These are phyloP conservation scores for Tautogolabrus adspersus DNA, from an alignment of 2,113 vertebrate species.

Conservation along the genomic window DNA sequence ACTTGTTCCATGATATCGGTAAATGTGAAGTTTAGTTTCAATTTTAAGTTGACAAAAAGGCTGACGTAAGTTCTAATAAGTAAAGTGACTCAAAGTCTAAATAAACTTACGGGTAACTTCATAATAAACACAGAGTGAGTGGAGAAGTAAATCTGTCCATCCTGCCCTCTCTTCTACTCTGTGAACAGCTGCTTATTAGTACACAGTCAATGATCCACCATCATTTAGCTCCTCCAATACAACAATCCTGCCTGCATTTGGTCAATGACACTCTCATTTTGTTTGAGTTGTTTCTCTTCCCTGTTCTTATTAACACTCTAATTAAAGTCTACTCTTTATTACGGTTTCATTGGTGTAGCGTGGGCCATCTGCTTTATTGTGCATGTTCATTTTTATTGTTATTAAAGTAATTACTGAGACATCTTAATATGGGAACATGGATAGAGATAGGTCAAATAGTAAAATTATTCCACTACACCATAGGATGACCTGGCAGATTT, in stretches of 20 bases:
- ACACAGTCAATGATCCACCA: constrained; percentile 11
- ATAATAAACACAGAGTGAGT: background rate
- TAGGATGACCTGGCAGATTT: too few species aligned
- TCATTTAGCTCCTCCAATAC: background rate
- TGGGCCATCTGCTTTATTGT: fast-evolving
- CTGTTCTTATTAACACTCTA: background rate
- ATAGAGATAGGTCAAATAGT: background rate
- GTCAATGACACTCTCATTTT: background rate
- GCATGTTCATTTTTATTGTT: background rate
- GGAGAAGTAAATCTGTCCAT: background rate
- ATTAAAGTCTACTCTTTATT: background rate
- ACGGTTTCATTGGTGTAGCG: background rate
- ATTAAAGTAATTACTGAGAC: background rate
- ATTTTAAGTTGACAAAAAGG: background rate
- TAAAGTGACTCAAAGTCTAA: background rate
- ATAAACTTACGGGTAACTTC: background rate
- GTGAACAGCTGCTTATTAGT: constrained; percentile 5
- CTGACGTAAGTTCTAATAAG: background rate
- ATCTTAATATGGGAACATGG: background rate
- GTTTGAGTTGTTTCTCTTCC: background rate
- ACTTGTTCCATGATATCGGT: background rate
- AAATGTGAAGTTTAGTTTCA: background rate
- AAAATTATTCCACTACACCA: background rate
- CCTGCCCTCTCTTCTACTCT: background rate
- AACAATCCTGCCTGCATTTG: constrained; percentile 3